phyloP scores from a whole-genome alignment of 2,113 vertebrate species.

The Lophius piscatorius region DNA sequence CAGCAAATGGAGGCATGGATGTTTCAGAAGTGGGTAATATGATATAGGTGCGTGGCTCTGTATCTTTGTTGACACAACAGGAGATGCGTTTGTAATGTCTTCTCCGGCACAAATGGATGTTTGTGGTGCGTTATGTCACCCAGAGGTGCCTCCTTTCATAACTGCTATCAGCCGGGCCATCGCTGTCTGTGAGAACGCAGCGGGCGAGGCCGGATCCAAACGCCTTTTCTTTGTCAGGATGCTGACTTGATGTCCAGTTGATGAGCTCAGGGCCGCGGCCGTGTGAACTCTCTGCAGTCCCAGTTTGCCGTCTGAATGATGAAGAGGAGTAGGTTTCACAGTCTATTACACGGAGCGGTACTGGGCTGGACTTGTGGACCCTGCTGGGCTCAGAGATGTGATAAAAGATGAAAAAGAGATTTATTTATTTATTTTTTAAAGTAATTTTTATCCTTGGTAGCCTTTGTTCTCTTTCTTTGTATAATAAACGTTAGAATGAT shows the following conservation, averaged over 20 bases:
- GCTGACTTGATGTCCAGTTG: conserved; percentile 24
- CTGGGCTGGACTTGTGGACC: conserved; percentile 65
- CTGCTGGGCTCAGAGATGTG: conserved; percentile 44
- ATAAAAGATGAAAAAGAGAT: conserved; percentile 67
- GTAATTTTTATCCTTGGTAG: conserved; percentile 52
- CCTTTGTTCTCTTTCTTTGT: conserved; percentile 54
- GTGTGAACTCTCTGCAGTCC: conserved; percentile 32
- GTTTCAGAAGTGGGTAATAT: conserved; percentile 72
- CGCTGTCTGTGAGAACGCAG: conserved; percentile 14
- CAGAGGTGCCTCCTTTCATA: conserved; percentile 42
- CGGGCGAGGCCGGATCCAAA: conserved; percentile 28
- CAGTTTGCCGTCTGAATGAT: conserved; percentile 60
- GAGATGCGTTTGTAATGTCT: conserved; percentile 63
- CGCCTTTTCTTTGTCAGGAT: conserved; percentile 41
- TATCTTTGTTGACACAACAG: conserved; percentile 70
- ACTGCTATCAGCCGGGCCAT: conserved; percentile 31
- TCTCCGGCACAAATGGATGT: conserved; percentile 60
- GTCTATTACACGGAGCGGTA: conserved; percentile 71
- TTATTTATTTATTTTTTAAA: conserved; percentile 21
- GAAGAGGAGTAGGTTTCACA: conserved; percentile 64
- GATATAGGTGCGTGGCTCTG: conserved; percentile 66
- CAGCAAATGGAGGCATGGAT: conserved; percentile 62
- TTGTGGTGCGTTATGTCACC: conserved; percentile 64
- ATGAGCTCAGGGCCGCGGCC: conserved; percentile 25
- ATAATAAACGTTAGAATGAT: conserved; percentile 58